These are phyloP conservation scores for Strigamia transsilvanica DNA, from an alignment of 2,888 invertebrate species.

Conservation along the genomic window DNA sequence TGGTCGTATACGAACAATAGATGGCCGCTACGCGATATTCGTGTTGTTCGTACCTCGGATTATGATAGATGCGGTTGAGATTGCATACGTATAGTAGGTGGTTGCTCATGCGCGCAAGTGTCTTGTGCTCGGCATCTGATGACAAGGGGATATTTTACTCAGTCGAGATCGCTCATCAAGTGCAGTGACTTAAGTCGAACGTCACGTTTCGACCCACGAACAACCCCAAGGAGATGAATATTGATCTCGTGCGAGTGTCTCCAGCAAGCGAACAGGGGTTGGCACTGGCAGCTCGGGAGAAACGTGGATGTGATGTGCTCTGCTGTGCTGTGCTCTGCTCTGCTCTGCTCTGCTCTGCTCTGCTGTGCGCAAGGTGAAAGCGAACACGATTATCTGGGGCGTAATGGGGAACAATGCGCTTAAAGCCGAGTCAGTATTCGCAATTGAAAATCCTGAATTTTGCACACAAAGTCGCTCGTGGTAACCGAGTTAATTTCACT, in stretches of 20 bases:
- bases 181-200: conserved; percentile 31
- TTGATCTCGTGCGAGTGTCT: conserved; percentile 8
- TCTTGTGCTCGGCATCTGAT: conserved; percentile 33
- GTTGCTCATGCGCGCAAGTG: conserved; percentile 10
- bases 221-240: conserved; percentile 38
- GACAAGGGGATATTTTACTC: conserved; percentile 33
- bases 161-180: conserved; percentile 27
- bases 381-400: too few species aligned
- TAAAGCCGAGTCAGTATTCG: too few species aligned
- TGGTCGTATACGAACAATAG: too few species aligned
- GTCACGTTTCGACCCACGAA: conserved; percentile 27
- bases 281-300: background rate
- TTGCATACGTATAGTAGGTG: background rate
- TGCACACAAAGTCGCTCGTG: too few species aligned
- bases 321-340: too few species aligned
- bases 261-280: background rate
- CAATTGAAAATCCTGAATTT: too few species aligned
- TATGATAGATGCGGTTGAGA: background rate
- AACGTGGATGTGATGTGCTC: background rate
- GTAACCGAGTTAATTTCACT: too few species aligned
- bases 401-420: too few species aligned
- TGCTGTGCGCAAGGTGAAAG: too few species aligned
- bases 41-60: too few species aligned
- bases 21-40: background rate
- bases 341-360: background rate